phyloP scores from a whole-genome alignment of 2,797 vertebrate species.

The Okamejei kenojei region DNA sequence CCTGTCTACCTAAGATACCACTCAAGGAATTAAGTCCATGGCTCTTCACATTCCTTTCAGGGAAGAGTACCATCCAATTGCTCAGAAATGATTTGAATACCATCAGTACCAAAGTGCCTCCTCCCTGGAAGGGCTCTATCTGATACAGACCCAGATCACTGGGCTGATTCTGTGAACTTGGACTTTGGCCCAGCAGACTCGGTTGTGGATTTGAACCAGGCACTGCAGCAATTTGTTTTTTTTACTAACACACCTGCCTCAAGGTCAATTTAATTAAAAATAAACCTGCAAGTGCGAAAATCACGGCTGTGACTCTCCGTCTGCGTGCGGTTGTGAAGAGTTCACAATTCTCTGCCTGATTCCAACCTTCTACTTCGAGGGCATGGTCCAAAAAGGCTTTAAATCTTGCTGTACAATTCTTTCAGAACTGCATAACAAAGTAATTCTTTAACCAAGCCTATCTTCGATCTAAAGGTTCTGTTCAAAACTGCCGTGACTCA shows the following conservation, averaged over 20 bases:
- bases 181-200: neutral
- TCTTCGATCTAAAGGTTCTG: neutral
- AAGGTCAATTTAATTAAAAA: neutral
- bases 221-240: neutral
- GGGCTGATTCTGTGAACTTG: neutral
- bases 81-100: neutral
- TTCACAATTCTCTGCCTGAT: neutral
- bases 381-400: neutral
- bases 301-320: neutral
- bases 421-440: neutral
- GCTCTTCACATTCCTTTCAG: no score
- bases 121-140: neutral
- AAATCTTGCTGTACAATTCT: neutral
- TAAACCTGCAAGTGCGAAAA: no score
- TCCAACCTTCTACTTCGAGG: neutral
- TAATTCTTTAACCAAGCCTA: constrained; percentile 27
- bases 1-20: no score
- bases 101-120: neutral
- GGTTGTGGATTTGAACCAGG: neutral
- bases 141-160: neutral
- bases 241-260: no score
- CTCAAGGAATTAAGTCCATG: no score
- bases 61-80: neutral
- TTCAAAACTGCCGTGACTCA: neutral
- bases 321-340: neutral